Conservation (phyloP, 2,113 vertebrate species). For the Aix galericulata region DNA sequence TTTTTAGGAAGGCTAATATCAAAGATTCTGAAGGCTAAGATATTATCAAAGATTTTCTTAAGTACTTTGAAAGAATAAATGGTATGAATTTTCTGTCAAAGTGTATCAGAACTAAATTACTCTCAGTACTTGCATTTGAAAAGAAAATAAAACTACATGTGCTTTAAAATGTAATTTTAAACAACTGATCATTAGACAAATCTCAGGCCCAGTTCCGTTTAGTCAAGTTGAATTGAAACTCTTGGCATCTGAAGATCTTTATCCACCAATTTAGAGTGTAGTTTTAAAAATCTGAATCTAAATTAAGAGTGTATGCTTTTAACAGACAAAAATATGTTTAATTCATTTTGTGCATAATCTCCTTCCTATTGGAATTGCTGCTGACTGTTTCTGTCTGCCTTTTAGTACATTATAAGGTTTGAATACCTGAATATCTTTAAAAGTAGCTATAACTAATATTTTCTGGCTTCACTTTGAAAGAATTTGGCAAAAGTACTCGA, state of each 20-base stretch:
- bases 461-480: neutral
- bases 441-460: neutral
- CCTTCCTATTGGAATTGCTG: neutral
- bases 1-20: neutral
- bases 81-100: neutral
- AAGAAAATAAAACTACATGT: neutral
- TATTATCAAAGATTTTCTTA: neutral
- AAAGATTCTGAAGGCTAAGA: neutral
- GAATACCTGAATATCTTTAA: neutral
- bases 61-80: neutral
- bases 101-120: neutral
- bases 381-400: neutral
- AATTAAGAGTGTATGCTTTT: neutral
- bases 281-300: neutral
- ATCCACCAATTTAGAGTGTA: neutral
- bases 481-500: neutral
- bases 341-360: neutral
- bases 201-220: neutral
- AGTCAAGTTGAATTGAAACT: neutral
- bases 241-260: neutral
- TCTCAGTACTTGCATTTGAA: neutral
- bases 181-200: neutral
- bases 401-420: neutral
- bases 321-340: neutral
- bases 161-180: neutral